Percentiles rank a stretch among this genome's conserved stretches.
Conservation (phyloP, 2,888 invertebrate genomes). For the Xylocampa areola region DNA sequence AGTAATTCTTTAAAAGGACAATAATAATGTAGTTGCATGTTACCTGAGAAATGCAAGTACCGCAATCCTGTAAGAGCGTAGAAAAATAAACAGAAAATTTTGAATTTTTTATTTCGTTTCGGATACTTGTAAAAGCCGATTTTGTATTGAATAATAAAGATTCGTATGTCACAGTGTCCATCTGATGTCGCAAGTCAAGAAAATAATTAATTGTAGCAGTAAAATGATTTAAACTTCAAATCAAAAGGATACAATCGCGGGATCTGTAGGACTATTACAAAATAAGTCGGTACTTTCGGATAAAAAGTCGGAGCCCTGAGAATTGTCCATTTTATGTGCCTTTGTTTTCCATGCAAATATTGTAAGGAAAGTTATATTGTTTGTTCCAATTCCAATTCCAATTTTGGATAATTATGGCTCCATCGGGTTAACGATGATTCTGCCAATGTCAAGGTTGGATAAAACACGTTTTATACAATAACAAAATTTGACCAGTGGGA, state of each 20-base stretch:
- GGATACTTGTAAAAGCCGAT: conserved; percentile 54
- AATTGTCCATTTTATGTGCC: conserved; percentile 70
- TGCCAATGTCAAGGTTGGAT: too few relatives aligned
- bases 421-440: too few relatives aligned
- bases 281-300: conserved; percentile 63
- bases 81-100: conserved; percentile 64
- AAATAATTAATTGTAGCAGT: conserved; percentile 21
- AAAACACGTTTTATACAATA: too few relatives aligned
- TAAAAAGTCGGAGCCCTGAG: conserved; percentile 75
- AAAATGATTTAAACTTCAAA: background rate
- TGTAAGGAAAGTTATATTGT: too few relatives aligned
- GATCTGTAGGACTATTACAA: conserved; percentile 50
- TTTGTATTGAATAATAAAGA: conserved; percentile 70
- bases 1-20: too few relatives aligned
- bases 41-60: conserved; percentile 74
- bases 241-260: conserved; percentile 71
- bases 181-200: conserved; percentile 57
- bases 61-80: conserved; percentile 70
- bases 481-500: too few relatives aligned
- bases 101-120: conserved; percentile 53
- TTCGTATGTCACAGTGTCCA: conserved; percentile 66
- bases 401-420: too few relatives aligned
- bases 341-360: background rate
- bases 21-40: background rate
- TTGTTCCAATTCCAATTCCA: too few relatives aligned